phyloP scores from a whole-genome alignment of 2,797 vertebrate genomes.

The Aeoliscus strigatus region DNA sequence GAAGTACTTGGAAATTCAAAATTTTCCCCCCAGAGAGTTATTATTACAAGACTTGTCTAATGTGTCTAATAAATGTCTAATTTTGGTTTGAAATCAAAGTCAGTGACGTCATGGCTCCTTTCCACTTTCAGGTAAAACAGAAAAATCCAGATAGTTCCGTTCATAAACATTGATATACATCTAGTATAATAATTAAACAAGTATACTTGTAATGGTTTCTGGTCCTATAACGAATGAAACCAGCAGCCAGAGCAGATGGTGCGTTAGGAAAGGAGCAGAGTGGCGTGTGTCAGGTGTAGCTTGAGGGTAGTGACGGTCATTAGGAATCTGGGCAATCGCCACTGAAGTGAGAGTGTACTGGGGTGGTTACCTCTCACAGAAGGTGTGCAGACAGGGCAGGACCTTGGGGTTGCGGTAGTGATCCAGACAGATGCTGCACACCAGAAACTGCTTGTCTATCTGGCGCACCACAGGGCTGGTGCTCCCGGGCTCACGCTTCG shows the following conservation, averaged over 20 bases:
- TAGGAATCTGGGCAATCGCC: conserved; percentile 2
- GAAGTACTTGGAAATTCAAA: too few relatives aligned
- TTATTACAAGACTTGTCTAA: conserved; percentile 10
- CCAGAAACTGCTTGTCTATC: conserved; percentile 95
- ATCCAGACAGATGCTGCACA: conserved; percentile 96
- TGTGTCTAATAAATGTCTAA: conserved; percentile 31
- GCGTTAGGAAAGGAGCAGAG: conserved; percentile 4
- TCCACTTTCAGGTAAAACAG: too few relatives aligned
- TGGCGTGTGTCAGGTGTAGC: conserved; percentile 1
- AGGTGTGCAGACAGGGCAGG: conserved; percentile 92
- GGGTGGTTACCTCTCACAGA: conserved; percentile 86
- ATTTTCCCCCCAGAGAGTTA: too few relatives aligned
- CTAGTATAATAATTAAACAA: too few relatives aligned
- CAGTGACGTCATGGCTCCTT: too few relatives aligned
- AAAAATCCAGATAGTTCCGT: too few relatives aligned
- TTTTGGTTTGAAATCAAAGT: conserved; percentile 33
- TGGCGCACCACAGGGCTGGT: conserved; percentile 91
- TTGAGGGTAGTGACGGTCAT: conserved; percentile 1
- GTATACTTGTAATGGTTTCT: too few relatives aligned
- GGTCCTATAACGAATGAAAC: too few relatives aligned
- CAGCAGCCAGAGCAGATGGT: conserved; percentile 1
- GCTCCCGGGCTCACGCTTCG: conserved; percentile 81
- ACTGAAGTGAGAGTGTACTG: conserved; percentile 1
- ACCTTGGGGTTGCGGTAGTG: conserved; percentile 91
- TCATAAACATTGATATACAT: too few relatives aligned